These are phyloP conservation scores for Sander vitreus DNA, from an alignment of 2,113 vertebrate species.

Conservation along the genomic window DNA sequence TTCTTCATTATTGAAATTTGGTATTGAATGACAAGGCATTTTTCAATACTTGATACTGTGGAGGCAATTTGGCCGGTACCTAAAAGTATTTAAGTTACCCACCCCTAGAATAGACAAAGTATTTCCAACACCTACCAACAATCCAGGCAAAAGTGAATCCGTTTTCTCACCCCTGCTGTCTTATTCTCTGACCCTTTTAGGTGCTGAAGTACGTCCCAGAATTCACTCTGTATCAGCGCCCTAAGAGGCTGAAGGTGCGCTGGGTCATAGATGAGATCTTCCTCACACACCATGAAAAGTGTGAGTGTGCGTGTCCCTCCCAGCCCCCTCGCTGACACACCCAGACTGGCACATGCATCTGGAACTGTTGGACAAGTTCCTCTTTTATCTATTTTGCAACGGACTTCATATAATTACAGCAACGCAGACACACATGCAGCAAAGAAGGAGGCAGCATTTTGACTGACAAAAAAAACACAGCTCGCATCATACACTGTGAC, in stretches of 20 bases:
- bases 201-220: constrained; percentile 94
- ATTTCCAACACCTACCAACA: not conserved
- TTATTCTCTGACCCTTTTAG: constrained; percentile 74
- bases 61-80: no score
- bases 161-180: not conserved
- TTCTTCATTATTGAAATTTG: no score
- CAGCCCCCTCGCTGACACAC: constrained; percentile 91
- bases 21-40: no score
- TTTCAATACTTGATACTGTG: no score
- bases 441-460: constrained; percentile 26
- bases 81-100: no score
- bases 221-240: constrained; percentile 72
- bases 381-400: constrained; percentile 41
- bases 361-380: constrained; percentile 54
- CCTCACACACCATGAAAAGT: constrained; percentile 93
- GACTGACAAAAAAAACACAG: constrained; percentile 35
- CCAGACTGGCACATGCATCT: not conserved
- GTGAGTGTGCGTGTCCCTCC: constrained; percentile 92
- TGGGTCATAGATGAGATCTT: constrained; percentile 93
- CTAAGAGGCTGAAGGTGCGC: constrained; percentile 80
- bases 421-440: constrained; percentile 41
- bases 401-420: constrained; percentile 51
- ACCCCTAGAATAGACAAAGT: not conserved
- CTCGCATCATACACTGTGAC: not conserved
- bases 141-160: not conserved